Conservation (phyloP, 2,797 vertebrate species). For the Hapalemur alaotrensis region DNA sequence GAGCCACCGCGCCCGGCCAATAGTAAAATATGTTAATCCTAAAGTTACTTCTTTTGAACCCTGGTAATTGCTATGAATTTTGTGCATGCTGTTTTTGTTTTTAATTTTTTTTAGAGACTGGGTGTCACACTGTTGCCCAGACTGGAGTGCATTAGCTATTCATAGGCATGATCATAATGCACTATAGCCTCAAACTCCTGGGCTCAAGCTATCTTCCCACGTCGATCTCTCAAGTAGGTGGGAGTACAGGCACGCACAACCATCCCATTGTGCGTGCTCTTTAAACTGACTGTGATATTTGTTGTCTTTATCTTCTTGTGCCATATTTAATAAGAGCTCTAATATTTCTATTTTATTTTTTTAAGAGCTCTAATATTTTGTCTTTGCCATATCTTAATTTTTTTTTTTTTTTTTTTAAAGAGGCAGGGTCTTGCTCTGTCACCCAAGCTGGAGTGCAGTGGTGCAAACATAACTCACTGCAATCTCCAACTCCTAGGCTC, state of each 20-base stretch:
- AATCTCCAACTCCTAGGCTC: no score
- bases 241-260: neutral
- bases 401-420: neutral
- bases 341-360: neutral
- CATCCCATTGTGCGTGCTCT: neutral
- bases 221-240: neutral
- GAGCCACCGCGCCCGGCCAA: no score
- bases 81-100: neutral
- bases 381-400: slow-evolving; percentile 8
- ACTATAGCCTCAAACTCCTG: neutral
- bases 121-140: neutral
- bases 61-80: neutral
- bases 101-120: neutral
- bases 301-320: neutral
- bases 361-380: neutral
- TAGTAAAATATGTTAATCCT: no score
- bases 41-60: slow-evolving; percentile 5
- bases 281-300: neutral
- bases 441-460: no score
- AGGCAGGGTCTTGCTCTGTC: no score
- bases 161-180: no score
- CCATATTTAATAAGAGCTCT: neutral
- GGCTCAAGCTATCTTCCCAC: neutral
- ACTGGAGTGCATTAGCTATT: neutral
- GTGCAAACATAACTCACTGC: no score